Conservation (phyloP, 2,797 vertebrate genomes). For the Coccyzus lansbergi region DNA sequence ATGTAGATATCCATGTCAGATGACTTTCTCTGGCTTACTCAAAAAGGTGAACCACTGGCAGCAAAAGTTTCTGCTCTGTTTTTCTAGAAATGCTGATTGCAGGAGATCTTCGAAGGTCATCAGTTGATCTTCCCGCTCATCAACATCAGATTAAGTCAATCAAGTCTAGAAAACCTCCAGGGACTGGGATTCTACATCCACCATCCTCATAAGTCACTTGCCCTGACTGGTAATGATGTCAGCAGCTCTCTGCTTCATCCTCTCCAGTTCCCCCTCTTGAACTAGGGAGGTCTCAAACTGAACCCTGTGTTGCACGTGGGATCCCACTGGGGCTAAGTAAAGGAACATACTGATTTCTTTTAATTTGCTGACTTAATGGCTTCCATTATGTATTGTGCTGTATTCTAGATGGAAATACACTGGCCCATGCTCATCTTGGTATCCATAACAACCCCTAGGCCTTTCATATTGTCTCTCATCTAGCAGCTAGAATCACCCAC, state of each 20-base stretch:
- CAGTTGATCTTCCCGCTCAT: not conserved
- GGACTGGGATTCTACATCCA: not conserved
- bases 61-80: not conserved
- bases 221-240: not conserved
- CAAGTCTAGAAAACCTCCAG: not conserved
- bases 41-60: not conserved
- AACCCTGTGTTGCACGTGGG: not conserved
- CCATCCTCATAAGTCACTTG: not conserved
- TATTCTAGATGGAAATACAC: not conserved
- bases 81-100: not conserved
- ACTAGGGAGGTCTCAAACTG: not conserved
- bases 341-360: not conserved
- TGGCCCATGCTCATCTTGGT: not conserved
- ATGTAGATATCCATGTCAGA: not conserved
- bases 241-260: not conserved
- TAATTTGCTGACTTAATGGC: not conserved
- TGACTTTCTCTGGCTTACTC: not conserved
- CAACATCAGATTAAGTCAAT: not conserved
- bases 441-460: fast-evolving
- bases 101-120: not conserved
- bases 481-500: not conserved
- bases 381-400: not conserved
- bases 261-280: not conserved
- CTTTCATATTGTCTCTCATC: not conserved
- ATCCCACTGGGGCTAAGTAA: not conserved